These are phyloP conservation scores for Petrophora chlorosata DNA, from an alignment of 2,888 invertebrate genomes.

Conservation along the genomic window DNA sequence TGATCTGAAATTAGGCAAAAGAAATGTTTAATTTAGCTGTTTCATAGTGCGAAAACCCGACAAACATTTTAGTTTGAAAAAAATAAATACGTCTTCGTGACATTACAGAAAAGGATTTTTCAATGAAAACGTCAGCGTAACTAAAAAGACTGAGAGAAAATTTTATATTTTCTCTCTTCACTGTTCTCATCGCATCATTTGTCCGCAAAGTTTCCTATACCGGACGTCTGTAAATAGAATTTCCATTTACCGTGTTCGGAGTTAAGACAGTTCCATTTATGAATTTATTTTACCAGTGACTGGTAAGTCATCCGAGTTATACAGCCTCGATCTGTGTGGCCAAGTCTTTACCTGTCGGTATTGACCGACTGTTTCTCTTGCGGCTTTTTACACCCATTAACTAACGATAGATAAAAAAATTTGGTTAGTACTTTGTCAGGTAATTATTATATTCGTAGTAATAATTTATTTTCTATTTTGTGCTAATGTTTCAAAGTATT, in stretches of 20 bases:
- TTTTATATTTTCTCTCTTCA: constrained; percentile 14
- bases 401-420: no score
- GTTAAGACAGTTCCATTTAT: constrained; percentile 13
- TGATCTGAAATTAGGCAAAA: constrained; percentile 74
- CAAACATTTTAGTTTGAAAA: not conserved
- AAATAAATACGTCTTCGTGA: no score
- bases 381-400: no score
- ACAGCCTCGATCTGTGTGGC: no score
- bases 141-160: not conserved
- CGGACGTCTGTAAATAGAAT: constrained; percentile 5
- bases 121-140: not conserved
- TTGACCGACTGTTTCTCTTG: no score
- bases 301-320: not conserved
- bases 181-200: constrained; percentile 18
- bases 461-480: no score
- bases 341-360: no score
- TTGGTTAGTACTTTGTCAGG: no score
- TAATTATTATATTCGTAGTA: no score
- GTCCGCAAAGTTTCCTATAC: constrained; percentile 19
- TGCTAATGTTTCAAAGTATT: no score
- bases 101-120: not conserved
- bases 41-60: not conserved
- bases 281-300: not conserved
- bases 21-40: not conserved
- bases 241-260: constrained; percentile 7